Conservation (phyloP, 2,113 vertebrate species). For the Felis catus region F.catus_Fca126_mat1.0 CM031420.1:1851001-1851500, state of each 20-base stretch:
- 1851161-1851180: neutral
- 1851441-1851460: neutral
- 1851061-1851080: neutral
- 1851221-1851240: neutral
- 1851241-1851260: neutral
- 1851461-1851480: neutral
- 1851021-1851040: neutral
- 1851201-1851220: accelerated
- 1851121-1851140: neutral
- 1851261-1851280: neutral
- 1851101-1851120: neutral
- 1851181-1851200: neutral
- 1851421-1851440: neutral
- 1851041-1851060: neutral
- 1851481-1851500: neutral
- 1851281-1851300: neutral
- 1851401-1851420: neutral
- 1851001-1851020: neutral
- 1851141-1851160: neutral
- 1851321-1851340: accelerated
- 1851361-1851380: accelerated
- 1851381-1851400: neutral
- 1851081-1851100: neutral
- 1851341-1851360: neutral
- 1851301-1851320: neutral